Conservation (phyloP, 2,113 vertebrate genomes). For the Chionodraco myersi region DNA sequence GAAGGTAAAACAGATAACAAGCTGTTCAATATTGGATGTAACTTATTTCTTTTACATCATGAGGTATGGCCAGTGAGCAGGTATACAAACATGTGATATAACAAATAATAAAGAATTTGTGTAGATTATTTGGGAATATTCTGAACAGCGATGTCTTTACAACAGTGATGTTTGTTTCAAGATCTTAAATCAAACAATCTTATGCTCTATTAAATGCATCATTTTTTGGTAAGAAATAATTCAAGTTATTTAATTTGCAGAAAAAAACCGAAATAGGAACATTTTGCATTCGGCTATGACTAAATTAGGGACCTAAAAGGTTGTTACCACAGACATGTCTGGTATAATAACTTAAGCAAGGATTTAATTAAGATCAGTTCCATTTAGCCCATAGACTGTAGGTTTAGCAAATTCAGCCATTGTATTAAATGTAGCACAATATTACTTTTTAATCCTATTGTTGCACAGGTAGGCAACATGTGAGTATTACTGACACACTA, state of each 20-base stretch:
- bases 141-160: background rate
- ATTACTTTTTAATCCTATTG: background rate
- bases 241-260: conserved; percentile 6
- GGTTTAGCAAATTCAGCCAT: no score
- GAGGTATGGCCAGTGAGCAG: background rate
- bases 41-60: background rate
- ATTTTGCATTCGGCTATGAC: background rate
- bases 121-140: background rate
- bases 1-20: background rate
- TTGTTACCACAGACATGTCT: background rate
- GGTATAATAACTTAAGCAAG: background rate
- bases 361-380: background rate
- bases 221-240: background rate
- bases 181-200: conserved; percentile 9
- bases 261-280: conserved; percentile 18
- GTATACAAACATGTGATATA: background rate
- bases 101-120: background rate
- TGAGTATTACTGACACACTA: background rate
- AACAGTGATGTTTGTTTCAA: background rate
- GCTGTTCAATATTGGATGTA: background rate
- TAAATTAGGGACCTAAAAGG: conserved; percentile 7
- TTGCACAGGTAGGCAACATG: background rate
- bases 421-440: background rate
- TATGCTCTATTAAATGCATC: conserved; percentile 3
- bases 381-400: no score